These are phyloP conservation scores for Morelia viridis DNA, from an alignment of 2,797 vertebrate genomes.

Conservation along the genomic window DNA sequence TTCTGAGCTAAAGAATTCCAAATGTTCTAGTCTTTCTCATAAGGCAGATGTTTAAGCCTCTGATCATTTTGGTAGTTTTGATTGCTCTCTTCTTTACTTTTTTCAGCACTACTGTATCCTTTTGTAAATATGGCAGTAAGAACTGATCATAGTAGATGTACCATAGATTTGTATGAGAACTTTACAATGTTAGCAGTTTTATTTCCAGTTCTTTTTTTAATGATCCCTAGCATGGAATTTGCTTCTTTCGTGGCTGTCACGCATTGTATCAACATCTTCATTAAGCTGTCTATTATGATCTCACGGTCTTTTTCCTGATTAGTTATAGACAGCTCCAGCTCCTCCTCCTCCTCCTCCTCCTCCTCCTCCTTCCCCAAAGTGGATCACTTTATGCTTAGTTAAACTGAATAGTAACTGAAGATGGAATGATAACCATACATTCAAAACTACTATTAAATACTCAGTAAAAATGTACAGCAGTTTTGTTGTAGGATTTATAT, in stretches of 20 bases:
- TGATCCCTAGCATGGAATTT: background rate
- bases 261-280: background rate
- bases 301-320: background rate
- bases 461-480: background rate
- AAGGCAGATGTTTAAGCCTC: background rate
- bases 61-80: background rate
- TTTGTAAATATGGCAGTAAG: background rate
- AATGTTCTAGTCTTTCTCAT: background rate
- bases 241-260: background rate
- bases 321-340: background rate
- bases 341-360: background rate
- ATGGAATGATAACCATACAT: background rate
- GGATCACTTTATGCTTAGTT: background rate
- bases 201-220: background rate
- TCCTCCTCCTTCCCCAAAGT: background rate
- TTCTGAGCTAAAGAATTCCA: background rate
- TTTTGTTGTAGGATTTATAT: background rate
- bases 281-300: background rate
- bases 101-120: background rate
- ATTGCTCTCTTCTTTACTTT: background rate
- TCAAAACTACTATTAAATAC: slow-evolving; percentile 17
- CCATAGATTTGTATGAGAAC: background rate
- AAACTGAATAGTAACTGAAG: background rate
- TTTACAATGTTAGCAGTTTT: background rate
- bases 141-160: background rate